phyloP scores from a whole-genome alignment of 2,113 vertebrate species.

The Grantiella picta region DNA sequence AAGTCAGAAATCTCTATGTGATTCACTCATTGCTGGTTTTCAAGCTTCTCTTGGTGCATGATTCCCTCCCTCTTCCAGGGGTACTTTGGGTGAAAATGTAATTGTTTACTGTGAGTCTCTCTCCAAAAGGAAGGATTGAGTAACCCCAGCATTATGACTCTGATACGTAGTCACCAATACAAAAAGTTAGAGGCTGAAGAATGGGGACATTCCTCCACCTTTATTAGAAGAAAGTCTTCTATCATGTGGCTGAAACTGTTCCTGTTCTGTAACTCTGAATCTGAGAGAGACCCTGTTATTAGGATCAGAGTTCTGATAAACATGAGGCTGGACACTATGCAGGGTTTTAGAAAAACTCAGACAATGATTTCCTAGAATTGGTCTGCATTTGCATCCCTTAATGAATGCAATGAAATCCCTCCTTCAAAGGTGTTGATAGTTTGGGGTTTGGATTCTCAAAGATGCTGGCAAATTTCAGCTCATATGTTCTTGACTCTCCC shows the following conservation, averaged over 20 bases:
- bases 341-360: not conserved
- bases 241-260: not conserved
- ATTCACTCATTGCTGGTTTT: not conserved
- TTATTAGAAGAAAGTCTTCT: not conserved
- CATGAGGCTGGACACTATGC: not conserved
- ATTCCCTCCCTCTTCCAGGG: not conserved
- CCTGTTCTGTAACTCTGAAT: not conserved
- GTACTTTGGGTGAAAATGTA: not conserved
- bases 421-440: not conserved
- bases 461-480: not conserved
- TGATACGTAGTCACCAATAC: not conserved
- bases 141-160: not conserved
- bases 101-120: not conserved
- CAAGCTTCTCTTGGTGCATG: not conserved
- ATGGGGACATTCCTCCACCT: not conserved
- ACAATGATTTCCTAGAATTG: not conserved
- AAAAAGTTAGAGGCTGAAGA: not conserved
- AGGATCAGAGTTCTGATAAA: not conserved
- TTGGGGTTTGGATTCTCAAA: not conserved
- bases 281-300: not conserved
- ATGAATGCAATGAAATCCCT: not conserved
- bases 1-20: not conserved
- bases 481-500: not conserved
- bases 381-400: not conserved
- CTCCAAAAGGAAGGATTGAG: not conserved